phyloP scores from a whole-genome alignment of 1,140 invertebrate species.

The Trachymyrmex cornetzi region DNA sequence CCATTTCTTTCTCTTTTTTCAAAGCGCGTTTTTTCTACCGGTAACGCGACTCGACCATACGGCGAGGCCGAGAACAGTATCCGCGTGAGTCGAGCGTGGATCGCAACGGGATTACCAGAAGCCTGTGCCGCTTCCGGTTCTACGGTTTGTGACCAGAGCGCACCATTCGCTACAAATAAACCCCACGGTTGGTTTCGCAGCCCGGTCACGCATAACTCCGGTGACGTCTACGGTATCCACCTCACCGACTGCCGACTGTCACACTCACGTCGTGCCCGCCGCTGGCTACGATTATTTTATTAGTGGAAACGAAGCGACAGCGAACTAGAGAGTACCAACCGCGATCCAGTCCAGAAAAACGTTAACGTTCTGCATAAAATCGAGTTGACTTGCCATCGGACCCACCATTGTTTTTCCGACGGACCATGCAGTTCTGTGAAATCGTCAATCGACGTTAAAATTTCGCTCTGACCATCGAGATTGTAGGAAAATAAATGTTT shows the following conservation, averaged over 20 bases:
- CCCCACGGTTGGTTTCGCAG: conserved; percentile 31
- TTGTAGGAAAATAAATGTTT: conserved; percentile 8
- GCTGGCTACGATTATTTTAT: conserved; percentile 49
- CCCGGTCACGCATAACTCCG: conserved; percentile 61
- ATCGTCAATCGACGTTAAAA: conserved; percentile 20
- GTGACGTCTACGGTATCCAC: conserved; percentile 54
- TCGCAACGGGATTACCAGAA: conserved; percentile 62
- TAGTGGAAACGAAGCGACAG: conserved; percentile 41
- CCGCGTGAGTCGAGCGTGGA: conserved; percentile 58
- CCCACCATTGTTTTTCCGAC: conserved; percentile 38
- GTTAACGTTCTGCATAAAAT: conserved; percentile 32
- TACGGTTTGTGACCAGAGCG: conserved; percentile 56
- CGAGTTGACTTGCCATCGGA: conserved; percentile 19
- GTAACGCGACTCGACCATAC: conserved; percentile 10
- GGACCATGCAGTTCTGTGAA: background rate
- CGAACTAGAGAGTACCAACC: background rate
- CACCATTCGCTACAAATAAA: conserved; percentile 27
- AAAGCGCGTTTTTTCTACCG: conserved; percentile 1
- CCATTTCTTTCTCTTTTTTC: conserved; percentile 14
- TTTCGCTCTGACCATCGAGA: background rate
- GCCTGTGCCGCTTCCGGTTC: conserved; percentile 63
- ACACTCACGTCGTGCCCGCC: conserved; percentile 17
- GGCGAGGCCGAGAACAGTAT: background rate
- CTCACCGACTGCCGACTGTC: conserved; percentile 21
- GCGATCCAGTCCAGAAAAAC: conserved; percentile 26